Base-by-base conservation (phyloP, 2,888 invertebrate species). In the Andrena minutula region DNA sequence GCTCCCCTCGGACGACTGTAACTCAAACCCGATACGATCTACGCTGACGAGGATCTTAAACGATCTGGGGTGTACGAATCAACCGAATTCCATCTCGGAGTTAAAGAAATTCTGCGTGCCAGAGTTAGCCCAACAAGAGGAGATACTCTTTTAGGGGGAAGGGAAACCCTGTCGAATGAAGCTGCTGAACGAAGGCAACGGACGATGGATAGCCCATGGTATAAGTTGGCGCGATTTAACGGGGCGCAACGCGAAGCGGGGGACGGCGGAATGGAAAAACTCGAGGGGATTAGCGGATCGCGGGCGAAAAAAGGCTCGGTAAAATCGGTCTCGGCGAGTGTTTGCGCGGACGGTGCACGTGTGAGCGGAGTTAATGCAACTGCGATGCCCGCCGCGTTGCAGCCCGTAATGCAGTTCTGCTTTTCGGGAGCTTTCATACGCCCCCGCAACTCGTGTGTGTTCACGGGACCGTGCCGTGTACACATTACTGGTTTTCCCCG, bases 401-500 rank as follows among this genome's bases (percentile, higher is more conserved):
- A 65, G 72, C 20, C 28, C 61, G 72, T 85, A 86, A 86, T 81
- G 80, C 76, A 79, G 73, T 84, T 83, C 69, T 75, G 83, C 83
- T 88, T 87, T 88, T 86, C 77, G 72, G 56, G 58, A 64, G 79
- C 74, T 75, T 83, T 72, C 66, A 75, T 81, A 78, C 68, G 68
- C 76, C 72, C 64, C 32, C 76, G 58, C 74, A 30, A 64, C 68
- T 73, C 81, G 75, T 51, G 58, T 69, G 73, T 77, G 89, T 72
- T 84, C 78, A 79, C 76, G 82, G 80, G 81, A 86, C 78, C 81
- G 72, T 79, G 73, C 63, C 75, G 72, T 83, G 86, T 84, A 85
- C 84, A 83, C 83, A 86, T 82, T 79, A 88, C 84, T 77, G 81
- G 78, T 76, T 85, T 81, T 86, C 84, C 81, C 78, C 28, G 77